Evolutionary conservation across 1,140 invertebrate genomes (phyloP), one percentile per base, ranked within the genome.

Genomic region (Orchesella cincta): DNA sequence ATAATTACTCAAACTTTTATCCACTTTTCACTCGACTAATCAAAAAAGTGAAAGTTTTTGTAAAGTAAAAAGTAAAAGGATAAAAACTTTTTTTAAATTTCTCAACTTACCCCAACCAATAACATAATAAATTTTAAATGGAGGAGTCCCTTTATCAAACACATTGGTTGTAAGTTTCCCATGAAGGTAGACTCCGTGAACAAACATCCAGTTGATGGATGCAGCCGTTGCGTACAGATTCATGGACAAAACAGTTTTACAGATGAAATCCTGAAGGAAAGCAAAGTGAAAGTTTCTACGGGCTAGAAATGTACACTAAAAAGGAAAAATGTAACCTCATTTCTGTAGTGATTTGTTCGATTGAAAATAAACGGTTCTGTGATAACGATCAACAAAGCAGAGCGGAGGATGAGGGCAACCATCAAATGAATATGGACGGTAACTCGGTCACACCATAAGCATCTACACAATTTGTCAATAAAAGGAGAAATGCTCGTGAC

Each of bases 131-230:
- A 87, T 82, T 82, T 84, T 84, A 64, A 88, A 86, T 23, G 84
- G 82, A n/a, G n/a, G n/a, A 83, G 85, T 80, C 83, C 85, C 78
- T 82, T 85, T 33, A 83, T 87, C 57, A 84, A 88, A 88, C 0
- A 89, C 86, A 74, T 88, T 87, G 12, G 88, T 86, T 3, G 87
- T 86, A 1, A 83, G 62, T 72, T 83, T 81, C 0, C 88, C 88
- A 80, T 88, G 87, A 0, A 89, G 83, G 74, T 87, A 87, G 0
- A 88, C 80, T 1, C 88, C 88, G 79, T 89, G 88, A 1, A 88
- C 85, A 81, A 89, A 88, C 88, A 89, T 89, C 88, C 88, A 89
- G 82, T 87, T 87, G 78, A 89, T 87, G 75, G 86, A 87, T 20
- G 87, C 84, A 67, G 86, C 83, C 26, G 85, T 84, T 5, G 86